phyloP scores from a whole-genome alignment of 1,140 invertebrate species.

The Agrilus planipennis region DNA sequence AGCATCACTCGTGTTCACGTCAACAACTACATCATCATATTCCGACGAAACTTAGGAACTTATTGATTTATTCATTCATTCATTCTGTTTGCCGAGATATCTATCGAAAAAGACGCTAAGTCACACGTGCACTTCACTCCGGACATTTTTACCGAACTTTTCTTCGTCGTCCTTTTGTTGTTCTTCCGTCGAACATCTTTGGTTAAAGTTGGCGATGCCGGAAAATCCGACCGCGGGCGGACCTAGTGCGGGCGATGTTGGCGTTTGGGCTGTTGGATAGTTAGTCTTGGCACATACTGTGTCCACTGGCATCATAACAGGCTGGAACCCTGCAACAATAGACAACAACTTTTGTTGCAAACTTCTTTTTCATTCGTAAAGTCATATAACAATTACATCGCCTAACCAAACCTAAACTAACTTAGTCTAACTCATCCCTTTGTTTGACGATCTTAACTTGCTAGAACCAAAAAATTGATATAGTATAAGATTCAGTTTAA shows the following conservation, averaged over 20 bases:
- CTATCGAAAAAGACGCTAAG: constrained; percentile 35
- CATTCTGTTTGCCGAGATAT: constrained; percentile 17
- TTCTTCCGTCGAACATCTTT: constrained; percentile 14
- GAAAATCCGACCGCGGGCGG: constrained; percentile 12
- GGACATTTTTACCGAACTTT: constrained; percentile 25
- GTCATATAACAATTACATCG: too few relatives aligned
- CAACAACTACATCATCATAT: constrained; percentile 4
- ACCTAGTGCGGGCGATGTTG: too few relatives aligned
- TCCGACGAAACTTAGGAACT: constrained; percentile 31
- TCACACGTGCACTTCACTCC: constrained; percentile 45
- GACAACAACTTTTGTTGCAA: constrained; percentile 10
- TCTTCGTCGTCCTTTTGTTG: constrained; percentile 12
- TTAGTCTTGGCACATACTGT: constrained; percentile 10
- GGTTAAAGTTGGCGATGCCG: constrained; percentile 18
- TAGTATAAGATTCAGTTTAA: neutral
- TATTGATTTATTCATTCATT: constrained; percentile 19
- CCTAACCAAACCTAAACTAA: too few relatives aligned
- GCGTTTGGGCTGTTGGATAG: constrained; percentile 11
- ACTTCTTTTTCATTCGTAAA: too few relatives aligned
- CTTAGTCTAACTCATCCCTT: neutral
- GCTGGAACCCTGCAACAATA: constrained; percentile 41
- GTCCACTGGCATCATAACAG: constrained; percentile 40
- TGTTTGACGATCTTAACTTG: neutral
- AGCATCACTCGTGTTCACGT: constrained; percentile 7
- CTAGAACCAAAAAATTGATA: neutral